Evolutionary conservation across 2,113 vertebrate genomes (phyloP).

Genomic region (Butastur rufipennis): DNA sequence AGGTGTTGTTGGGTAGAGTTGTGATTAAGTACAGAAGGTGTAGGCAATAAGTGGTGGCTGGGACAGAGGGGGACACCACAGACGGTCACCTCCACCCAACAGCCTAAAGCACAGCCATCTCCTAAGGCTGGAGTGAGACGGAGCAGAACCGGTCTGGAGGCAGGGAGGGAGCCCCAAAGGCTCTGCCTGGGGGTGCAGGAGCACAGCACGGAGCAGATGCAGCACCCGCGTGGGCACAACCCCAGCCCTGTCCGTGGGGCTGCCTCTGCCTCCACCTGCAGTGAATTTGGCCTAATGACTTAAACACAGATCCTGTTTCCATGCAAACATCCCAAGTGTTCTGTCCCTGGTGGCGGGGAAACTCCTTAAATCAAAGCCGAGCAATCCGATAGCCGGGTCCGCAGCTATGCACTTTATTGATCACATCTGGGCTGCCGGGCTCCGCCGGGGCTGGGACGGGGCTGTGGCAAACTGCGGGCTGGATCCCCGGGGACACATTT

Average conservation of each 20-base stretch:
- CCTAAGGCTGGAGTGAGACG: not conserved
- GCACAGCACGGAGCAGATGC: accelerated
- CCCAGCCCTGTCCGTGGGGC: accelerated
- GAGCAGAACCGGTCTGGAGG: not conserved
- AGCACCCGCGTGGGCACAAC: not conserved
- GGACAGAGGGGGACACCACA: accelerated
- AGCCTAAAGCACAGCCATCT: not conserved
- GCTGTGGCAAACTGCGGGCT: not conserved
- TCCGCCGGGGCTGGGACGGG: not conserved
- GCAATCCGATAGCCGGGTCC: not conserved
- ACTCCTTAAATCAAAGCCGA: slow-evolving; percentile 58
- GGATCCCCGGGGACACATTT: not conserved
- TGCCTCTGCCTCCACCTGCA: slow-evolving; percentile 55
- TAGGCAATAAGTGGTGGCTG: not conserved
- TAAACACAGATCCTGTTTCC: slow-evolving; percentile 65
- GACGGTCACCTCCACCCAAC: accelerated
- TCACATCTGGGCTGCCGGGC: slow-evolving; percentile 36
- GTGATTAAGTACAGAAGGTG: accelerated
- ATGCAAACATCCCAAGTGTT: slow-evolving; percentile 52
- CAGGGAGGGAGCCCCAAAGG: not conserved
- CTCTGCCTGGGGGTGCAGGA: not conserved
- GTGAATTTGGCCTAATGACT: slow-evolving; percentile 60
- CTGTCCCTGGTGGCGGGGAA: slow-evolving; percentile 41
- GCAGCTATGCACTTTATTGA: slow-evolving; percentile 13
- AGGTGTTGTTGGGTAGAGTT: no score